Evolutionary conservation across 2,797 vertebrate species (phyloP).

Genomic region (Melanotaenia nigrans): DNA sequence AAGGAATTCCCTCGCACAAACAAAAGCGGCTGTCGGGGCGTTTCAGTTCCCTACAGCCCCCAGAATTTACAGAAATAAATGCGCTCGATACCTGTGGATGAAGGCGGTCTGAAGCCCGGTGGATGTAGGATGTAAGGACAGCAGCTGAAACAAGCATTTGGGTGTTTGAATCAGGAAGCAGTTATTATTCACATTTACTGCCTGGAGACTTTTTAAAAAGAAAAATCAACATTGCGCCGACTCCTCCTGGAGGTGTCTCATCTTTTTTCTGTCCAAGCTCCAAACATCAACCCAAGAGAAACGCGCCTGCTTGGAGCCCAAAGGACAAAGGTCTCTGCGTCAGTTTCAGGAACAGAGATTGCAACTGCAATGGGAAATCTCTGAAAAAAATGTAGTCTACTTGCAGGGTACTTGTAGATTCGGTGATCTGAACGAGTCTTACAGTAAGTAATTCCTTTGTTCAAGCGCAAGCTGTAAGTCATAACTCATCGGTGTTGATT

Average conservation of each 20-base stretch:
- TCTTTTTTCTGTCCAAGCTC: conserved; percentile 2
- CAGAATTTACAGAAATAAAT: not conserved
- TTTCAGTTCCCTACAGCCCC: conserved; percentile 30
- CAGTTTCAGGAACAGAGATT: conserved; percentile 32
- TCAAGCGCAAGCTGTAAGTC: not conserved
- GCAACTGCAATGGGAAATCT: conserved; percentile 26
- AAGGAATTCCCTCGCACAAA: conserved; percentile 75
- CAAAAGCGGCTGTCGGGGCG: conserved; percentile 63
- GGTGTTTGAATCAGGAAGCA: conserved; percentile 7
- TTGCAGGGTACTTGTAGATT: conserved; percentile 11
- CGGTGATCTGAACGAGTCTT: conserved; percentile 22
- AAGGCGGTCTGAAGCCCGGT: not conserved
- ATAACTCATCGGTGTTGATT: not conserved
- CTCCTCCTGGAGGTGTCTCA: not conserved
- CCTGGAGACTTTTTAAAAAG: conserved; percentile 13
- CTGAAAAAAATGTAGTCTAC: conserved; percentile 30
- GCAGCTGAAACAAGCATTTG: conserved; percentile 18
- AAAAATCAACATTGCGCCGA: conserved; percentile 24
- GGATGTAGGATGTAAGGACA: conserved; percentile 38
- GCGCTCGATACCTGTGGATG: conserved; percentile 34
- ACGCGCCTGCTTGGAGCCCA: conserved; percentile 25
- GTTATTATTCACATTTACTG: conserved; percentile 10
- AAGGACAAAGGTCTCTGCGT: conserved; percentile 33
- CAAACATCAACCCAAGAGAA: conserved; percentile 16
- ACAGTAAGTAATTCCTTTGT: conserved; percentile 63